Evolutionary conservation across 2,888 invertebrate species (phyloP).

Genomic region (Megamerina dolium): DNA sequence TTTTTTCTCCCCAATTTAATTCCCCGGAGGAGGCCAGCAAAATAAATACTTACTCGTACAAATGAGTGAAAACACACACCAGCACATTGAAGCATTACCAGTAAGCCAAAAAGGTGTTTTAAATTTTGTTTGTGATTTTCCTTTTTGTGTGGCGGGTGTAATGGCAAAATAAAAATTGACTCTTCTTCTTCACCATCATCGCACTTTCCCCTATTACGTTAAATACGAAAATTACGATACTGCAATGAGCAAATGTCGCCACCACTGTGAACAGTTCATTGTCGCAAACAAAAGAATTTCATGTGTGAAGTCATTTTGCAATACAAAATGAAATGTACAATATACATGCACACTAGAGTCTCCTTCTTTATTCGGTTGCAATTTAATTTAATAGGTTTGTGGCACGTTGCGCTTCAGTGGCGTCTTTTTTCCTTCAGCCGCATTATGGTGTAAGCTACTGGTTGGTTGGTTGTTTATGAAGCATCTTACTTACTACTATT

Average conservation of each 20-base stretch:
- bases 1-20: neutral
- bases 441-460: too few relatives aligned
- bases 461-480: too few relatives aligned
- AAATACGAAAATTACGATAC: too few relatives aligned
- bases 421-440: too few relatives aligned
- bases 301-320: slow-evolving; percentile 12
- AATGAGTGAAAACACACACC: neutral
- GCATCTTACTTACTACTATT: too few relatives aligned
- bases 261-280: too few relatives aligned
- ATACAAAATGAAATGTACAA: neutral
- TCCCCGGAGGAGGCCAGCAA: slow-evolving; percentile 17
- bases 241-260: too few relatives aligned
- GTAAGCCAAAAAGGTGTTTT: slow-evolving; percentile 27
- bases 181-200: too few relatives aligned
- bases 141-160: neutral
- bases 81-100: neutral
- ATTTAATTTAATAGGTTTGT: slow-evolving; percentile 19
- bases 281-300: neutral
- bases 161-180: too few relatives aligned
- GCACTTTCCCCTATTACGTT: too few relatives aligned
- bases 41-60: slow-evolving; percentile 7
- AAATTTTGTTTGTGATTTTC: slow-evolving; percentile 23
- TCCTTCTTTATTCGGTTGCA: slow-evolving; percentile 2
- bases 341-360: neutral
- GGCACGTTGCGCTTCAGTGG: slow-evolving; percentile 13